These are phyloP conservation scores for Metalampra italica DNA, from an alignment of 2,888 invertebrate species.

Conservation along the genomic window DNA sequence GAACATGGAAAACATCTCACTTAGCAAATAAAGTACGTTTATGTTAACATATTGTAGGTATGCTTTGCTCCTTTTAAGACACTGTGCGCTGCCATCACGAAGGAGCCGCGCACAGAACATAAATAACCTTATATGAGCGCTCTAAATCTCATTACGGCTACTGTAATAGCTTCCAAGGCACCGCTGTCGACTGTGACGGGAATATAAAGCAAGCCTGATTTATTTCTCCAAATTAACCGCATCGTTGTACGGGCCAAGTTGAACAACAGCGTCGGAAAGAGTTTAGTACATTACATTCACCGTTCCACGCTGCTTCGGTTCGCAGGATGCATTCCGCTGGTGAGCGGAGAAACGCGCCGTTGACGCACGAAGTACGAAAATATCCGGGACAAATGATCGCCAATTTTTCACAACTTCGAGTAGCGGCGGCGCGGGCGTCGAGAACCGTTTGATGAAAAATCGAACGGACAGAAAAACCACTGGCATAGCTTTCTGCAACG, in stretches of 20 bases:
- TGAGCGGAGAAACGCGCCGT: slow-evolving; percentile 20
- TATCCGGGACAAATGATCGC: slow-evolving; percentile 36
- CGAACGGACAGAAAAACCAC: slow-evolving; percentile 35
- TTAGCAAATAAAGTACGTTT: not conserved
- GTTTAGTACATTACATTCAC: slow-evolving; percentile 9
- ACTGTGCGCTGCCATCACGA: slow-evolving; percentile 24
- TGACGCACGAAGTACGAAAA: slow-evolving; percentile 20
- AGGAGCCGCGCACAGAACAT: slow-evolving; percentile 55
- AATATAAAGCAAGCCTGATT: slow-evolving; percentile 70
- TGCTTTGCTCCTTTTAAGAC: slow-evolving; percentile 23
- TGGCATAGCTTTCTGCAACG: slow-evolving; percentile 9
- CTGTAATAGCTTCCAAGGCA: slow-evolving; percentile 70
- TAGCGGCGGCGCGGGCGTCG: slow-evolving; percentile 18
- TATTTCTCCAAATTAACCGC: slow-evolving; percentile 61
- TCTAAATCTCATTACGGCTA: slow-evolving; percentile 73
- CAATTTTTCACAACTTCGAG: slow-evolving; percentile 44
- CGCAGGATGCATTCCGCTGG: slow-evolving; percentile 13
- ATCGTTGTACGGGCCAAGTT: slow-evolving; percentile 37
- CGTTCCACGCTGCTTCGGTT: slow-evolving; percentile 10
- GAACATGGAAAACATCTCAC: not conserved
- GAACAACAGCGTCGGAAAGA: slow-evolving; percentile 23
- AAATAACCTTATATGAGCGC: slow-evolving; percentile 74
- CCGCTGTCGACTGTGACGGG: slow-evolving; percentile 65
- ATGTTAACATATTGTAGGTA: slow-evolving; percentile 3
- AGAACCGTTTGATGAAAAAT: slow-evolving; percentile 45